Conservation (phyloP, 2,888 invertebrate species). For the Cephus sareptanus region DNA sequence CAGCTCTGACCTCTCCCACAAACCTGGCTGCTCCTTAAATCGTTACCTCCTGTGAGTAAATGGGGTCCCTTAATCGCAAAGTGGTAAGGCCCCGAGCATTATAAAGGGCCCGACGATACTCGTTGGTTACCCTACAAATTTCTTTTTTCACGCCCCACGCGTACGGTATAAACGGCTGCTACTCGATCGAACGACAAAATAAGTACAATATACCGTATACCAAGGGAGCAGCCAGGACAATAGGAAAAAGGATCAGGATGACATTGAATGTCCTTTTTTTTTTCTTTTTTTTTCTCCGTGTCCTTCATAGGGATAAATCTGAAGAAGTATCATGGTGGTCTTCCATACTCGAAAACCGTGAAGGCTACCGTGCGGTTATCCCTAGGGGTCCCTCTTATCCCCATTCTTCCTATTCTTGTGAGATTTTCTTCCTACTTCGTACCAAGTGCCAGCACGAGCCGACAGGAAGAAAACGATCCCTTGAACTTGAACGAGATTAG, state of each 20-base stretch:
- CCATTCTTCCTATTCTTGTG: constrained; percentile 2
- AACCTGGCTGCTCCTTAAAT: constrained; percentile 23
- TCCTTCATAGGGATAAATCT: constrained; percentile 52
- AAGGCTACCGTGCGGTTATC: constrained; percentile 56
- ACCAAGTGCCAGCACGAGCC: not conserved
- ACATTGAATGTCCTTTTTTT: constrained; percentile 1
- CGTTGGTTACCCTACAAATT: not conserved
- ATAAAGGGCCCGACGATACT: not conserved
- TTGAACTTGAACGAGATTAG: constrained; percentile 10
- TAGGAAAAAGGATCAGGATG: not conserved
- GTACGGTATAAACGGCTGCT: not conserved
- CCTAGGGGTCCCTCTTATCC: constrained; percentile 45
- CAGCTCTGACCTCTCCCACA: constrained; percentile 62
- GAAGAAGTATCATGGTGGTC: constrained; percentile 59
- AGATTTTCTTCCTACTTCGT: not conserved
- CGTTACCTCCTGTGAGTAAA: constrained; percentile 9
- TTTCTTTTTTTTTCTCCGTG: constrained; percentile 12
- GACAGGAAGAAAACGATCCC: not conserved
- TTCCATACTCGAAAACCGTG: constrained; percentile 51
- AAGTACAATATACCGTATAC: not conserved
- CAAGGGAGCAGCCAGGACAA: not conserved
- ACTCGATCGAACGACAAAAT: not conserved
- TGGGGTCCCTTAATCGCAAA: not conserved
- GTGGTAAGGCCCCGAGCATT: not conserved
- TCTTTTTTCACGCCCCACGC: not conserved